Evolutionary conservation across 2,797 vertebrate genomes (phyloP), one percentile per base, ranked within the genome.

Genomic region (Bradypodion pumilum): DNA sequence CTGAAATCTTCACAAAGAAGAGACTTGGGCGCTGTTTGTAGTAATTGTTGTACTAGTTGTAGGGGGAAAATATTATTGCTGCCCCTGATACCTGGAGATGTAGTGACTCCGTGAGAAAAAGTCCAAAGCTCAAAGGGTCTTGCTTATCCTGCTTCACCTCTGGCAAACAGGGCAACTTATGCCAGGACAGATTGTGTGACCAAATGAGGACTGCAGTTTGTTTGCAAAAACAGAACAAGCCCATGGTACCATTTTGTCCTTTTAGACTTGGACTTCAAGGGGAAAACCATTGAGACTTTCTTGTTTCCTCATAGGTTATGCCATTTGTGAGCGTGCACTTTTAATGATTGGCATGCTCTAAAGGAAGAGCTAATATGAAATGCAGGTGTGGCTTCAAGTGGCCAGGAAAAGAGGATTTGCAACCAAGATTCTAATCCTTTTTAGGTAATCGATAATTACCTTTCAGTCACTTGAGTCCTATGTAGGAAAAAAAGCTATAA

Each of bases 361-460:
- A 62, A 42, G 88, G 74, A 21, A 82, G 80, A 81, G 68, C 82
- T 27, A 65, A 74, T 69, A 46, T 83, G 52, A 90, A 84, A 32
- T 12, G 19, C 0, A 2, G 15, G 7, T 1, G 0, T 35, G 12
- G 29, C 42, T 69, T 0, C 42, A 76, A 73, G 13, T 0, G 2
- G 5, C 44, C 84, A 60, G 56, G 27, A 83, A 87, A 32, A 78
- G 1, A 42, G 25, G 49, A 77, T 83, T 70, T 69, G 49, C 65
- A 32, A 69, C 42, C 19, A 0, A 9, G 56, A 7, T 83, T 77
- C 37, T 52, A 21, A 52, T 5, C 40, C 69, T 56, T 23, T 80
- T 60, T n/a, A 72, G 72, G 42, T 73, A 42, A 81, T 60, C 4
- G 35, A 40, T 49, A 44, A 44, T 42, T 78, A 37, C 40, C 8